phyloP scores from a whole-genome alignment of 2,113 vertebrate genomes.

The Dolichallabes microphthalmus region DNA sequence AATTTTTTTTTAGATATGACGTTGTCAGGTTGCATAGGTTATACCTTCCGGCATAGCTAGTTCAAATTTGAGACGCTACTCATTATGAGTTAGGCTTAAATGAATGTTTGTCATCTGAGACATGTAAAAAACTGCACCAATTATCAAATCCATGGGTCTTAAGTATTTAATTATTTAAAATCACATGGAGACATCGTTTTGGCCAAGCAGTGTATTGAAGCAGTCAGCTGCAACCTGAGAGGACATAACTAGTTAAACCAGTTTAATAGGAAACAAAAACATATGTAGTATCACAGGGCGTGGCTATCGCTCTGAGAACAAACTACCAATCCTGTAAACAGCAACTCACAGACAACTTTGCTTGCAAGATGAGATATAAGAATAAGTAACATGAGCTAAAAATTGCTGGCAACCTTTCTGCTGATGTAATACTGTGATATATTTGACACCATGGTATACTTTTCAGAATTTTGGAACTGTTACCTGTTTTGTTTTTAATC shows the following conservation, averaged over 20 bases:
- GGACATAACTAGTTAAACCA: constrained; percentile 39
- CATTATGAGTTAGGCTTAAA: too few relatives aligned
- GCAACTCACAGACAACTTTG: background rate
- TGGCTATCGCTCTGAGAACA: background rate
- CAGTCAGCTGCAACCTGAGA: background rate
- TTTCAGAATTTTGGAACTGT: background rate
- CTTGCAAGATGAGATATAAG: too few relatives aligned
- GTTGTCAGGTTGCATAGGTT: too few relatives aligned
- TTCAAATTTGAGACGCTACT: too few relatives aligned
- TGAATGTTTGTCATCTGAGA: too few relatives aligned
- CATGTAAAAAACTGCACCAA: too few relatives aligned
- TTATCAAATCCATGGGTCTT: too few relatives aligned
- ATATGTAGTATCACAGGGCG: constrained; percentile 34
- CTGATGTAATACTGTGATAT: background rate
- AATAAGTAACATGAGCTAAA: background rate
- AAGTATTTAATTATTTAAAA: too few relatives aligned
- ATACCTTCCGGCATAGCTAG: too few relatives aligned
- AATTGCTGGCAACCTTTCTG: background rate
- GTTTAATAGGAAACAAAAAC: constrained; percentile 1
- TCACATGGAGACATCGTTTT: too few relatives aligned
- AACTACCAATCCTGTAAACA: background rate
- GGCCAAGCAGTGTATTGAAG: background rate
- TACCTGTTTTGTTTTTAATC: background rate
- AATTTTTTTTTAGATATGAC: too few relatives aligned
- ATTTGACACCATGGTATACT: background rate